These are phyloP conservation scores for Pardalotus punctatus DNA, from an alignment of 2,113 vertebrate genomes.

Conservation along the genomic window DNA sequence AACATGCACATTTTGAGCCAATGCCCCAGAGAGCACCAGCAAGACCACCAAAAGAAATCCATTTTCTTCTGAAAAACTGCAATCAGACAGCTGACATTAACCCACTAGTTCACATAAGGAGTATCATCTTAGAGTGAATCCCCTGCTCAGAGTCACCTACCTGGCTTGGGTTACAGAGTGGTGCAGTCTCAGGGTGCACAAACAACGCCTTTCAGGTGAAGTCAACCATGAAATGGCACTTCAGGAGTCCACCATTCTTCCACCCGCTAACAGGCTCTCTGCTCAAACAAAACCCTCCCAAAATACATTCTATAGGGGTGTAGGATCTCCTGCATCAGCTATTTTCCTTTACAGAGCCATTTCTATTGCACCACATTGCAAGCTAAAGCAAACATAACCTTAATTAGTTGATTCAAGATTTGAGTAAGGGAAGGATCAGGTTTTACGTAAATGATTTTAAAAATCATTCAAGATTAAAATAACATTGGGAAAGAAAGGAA, in stretches of 20 bases:
- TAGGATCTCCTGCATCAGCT: not conserved
- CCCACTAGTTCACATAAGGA: not conserved
- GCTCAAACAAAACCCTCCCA: not conserved
- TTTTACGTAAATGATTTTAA: not conserved
- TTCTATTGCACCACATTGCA: not conserved
- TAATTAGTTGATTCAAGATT: not conserved
- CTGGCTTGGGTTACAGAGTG: not conserved
- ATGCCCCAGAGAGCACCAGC: not conserved
- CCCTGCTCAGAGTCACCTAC: not conserved
- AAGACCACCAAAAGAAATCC: not conserved
- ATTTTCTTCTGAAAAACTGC: not conserved
- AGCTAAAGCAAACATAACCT: not conserved
- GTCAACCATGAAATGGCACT: not conserved
- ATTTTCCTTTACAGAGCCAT: not conserved
- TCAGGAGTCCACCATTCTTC: not conserved
- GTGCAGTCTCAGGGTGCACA: not conserved
- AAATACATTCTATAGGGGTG: not conserved
- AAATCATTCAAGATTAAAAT: not conserved
- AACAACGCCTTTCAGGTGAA: not conserved
- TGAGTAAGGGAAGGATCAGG: not conserved
- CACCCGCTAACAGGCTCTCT: not conserved
- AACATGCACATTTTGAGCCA: not conserved
- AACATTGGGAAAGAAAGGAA: not conserved
- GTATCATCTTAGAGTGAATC: not conserved
- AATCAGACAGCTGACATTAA: not conserved